Evolutionary conservation across 2,797 vertebrate species (phyloP).

Genomic region (Neosilurus hyrtlii): DNA sequence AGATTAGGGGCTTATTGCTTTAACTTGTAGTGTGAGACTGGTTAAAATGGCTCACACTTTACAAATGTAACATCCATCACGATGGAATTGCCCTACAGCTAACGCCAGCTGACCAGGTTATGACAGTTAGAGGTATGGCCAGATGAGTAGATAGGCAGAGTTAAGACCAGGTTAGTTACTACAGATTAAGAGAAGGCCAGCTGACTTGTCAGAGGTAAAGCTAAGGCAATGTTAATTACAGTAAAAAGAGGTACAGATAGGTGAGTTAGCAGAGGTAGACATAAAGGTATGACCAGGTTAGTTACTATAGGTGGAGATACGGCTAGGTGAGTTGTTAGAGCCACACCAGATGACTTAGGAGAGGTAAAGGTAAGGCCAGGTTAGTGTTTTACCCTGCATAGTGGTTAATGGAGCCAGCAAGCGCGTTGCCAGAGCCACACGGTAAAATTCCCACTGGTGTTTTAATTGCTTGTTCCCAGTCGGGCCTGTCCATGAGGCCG

Average conservation of each 20-base stretch:
- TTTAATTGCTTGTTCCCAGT: slow-evolving; percentile 90
- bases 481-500: slow-evolving; percentile 84
- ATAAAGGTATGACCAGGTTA: not conserved
- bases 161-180: not conserved
- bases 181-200: not conserved
- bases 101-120: too few species aligned
- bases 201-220: not conserved
- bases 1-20: too few species aligned
- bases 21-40: too few species aligned
- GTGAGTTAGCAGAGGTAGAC: not conserved
- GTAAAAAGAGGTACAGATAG: not conserved
- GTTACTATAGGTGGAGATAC: not conserved
- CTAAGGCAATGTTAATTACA: too few species aligned
- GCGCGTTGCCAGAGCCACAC: slow-evolving; percentile 88
- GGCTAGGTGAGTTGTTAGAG: not conserved
- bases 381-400: slow-evolving; percentile 77
- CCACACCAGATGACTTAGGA: not conserved
- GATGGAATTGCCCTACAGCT: too few species aligned
- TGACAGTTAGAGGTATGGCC: not conserved
- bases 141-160: not conserved
- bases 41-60: too few species aligned
- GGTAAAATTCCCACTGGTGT: slow-evolving; percentile 86
- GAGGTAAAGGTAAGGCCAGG: not conserved
- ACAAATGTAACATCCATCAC: too few species aligned
- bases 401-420: slow-evolving; percentile 86